phyloP scores from a whole-genome alignment of 2,888 invertebrate species.

The Papilio protenor region DNA sequence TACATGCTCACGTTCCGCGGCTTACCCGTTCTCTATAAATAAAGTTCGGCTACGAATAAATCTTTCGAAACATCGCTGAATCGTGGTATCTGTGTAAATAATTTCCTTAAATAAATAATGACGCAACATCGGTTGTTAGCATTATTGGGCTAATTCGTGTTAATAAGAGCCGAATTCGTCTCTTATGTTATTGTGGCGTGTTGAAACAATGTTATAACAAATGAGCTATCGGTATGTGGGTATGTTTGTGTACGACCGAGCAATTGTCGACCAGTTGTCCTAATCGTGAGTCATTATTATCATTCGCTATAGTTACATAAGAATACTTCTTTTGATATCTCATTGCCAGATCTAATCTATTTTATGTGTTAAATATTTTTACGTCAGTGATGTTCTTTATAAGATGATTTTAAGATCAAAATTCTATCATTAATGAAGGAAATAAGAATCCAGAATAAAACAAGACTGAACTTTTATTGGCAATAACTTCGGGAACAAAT shows the following conservation, averaged over 20 bases:
- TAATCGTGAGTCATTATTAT: constrained; percentile 24
- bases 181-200: constrained; percentile 20
- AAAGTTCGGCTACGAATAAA: constrained; percentile 59
- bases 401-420: neutral
- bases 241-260: constrained; percentile 9
- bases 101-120: constrained; percentile 75
- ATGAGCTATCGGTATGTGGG: constrained; percentile 17
- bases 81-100: constrained; percentile 58
- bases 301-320: constrained; percentile 23
- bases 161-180: constrained; percentile 22
- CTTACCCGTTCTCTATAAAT: constrained; percentile 72
- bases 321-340: neutral
- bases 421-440: neutral
- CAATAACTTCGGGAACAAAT: too few species aligned
- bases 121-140: constrained; percentile 58
- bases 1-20: constrained; percentile 64
- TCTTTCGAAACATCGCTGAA: constrained; percentile 67
- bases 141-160: constrained; percentile 33
- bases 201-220: constrained; percentile 16
- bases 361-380: neutral
- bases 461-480: too few species aligned
- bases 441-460: too few species aligned
- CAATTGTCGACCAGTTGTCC: constrained; percentile 25
- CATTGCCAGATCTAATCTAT: constrained; percentile 17
- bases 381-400: neutral